phyloP scores from a whole-genome alignment of 2,888 invertebrate species.

The Eulithis prunata region DNA sequence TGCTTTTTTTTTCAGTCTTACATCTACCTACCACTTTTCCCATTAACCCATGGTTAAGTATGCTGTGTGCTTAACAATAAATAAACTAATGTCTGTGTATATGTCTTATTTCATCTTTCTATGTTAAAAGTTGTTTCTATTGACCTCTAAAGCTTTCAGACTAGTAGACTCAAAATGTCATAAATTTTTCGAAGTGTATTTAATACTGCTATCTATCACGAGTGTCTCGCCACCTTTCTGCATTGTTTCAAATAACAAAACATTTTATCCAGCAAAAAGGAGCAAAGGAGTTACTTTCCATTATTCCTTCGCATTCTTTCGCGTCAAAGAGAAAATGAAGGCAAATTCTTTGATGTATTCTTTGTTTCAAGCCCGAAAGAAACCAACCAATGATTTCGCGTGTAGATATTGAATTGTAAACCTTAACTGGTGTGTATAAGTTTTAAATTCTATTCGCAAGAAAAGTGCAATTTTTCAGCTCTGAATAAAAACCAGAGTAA shows the following conservation, averaged over 20 bases:
- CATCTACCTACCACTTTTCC: too few relatives aligned
- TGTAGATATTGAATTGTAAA: neutral
- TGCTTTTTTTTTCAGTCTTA: too few relatives aligned
- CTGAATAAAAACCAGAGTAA: conserved; percentile 1
- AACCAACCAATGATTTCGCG: conserved; percentile 9
- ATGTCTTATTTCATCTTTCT: too few relatives aligned
- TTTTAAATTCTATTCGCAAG: conserved; percentile 4
- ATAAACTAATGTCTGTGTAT: too few relatives aligned
- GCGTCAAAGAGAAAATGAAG: conserved; percentile 42
- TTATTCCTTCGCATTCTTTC: conserved; percentile 41
- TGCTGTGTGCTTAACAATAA: too few relatives aligned
- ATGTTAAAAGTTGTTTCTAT: too few relatives aligned
- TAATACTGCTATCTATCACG: neutral
- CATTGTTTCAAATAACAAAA: conserved; percentile 35
- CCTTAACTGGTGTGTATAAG: neutral
- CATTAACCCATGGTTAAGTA: too few relatives aligned
- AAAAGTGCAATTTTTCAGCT: neutral
- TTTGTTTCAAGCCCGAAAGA: conserved; percentile 34
- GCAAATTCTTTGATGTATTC: conserved; percentile 45
- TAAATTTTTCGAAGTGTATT: neutral
- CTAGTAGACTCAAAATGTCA: too few relatives aligned
- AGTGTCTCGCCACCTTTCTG: conserved; percentile 16
- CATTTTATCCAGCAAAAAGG: conserved; percentile 32
- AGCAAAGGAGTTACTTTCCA: conserved; percentile 39
- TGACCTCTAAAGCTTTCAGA: too few relatives aligned